These are phyloP conservation scores for Microdon myrmicae DNA, from an alignment of 2,888 invertebrate species.

Conservation along the genomic window DNA sequence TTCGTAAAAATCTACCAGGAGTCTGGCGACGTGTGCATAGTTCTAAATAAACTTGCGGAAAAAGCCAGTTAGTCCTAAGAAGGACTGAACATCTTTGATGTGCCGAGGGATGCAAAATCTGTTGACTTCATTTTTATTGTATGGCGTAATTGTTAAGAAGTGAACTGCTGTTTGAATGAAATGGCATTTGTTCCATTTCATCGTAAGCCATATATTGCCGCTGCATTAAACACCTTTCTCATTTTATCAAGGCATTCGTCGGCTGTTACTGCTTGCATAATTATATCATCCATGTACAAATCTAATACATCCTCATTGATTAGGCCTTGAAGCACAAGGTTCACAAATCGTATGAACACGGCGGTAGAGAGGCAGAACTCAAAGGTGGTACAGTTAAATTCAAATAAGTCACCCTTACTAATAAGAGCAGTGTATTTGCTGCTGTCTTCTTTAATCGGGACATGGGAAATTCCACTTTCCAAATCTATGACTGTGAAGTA, in stretches of 20 bases:
- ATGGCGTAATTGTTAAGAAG: conserved; percentile 11
- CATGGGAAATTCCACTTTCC: too few relatives aligned
- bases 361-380: conserved; percentile 11
- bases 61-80: conserved; percentile 34
- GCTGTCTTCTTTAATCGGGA: too few relatives aligned
- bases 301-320: conserved; percentile 5
- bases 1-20: conserved; percentile 1
- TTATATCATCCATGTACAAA: conserved; percentile 27
- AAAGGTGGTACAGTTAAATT: conserved; percentile 10
- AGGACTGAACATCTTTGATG: conserved; percentile 23
- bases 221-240: conserved; percentile 8
- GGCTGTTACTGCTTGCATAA: conserved; percentile 9
- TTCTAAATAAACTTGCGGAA: conserved; percentile 12
- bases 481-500: too few relatives aligned
- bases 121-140: conserved; percentile 28
- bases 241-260: conserved; percentile 11
- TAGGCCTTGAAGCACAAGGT: conserved; percentile 5
- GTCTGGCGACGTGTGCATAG: conserved; percentile 2
- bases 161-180: conserved; percentile 2
- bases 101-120: conserved; percentile 21
- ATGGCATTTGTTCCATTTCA: conserved; percentile 26
- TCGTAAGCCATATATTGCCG: conserved; percentile 9
- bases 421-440: too few relatives aligned
- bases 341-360: conserved; percentile 13
- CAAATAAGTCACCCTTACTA: background rate